Percentiles rank a stretch among this genome's conserved stretches.
phyloP scores from a whole-genome alignment of 2,113 vertebrate species.

The Sinocyclocheilus anshuiensis region DNA sequence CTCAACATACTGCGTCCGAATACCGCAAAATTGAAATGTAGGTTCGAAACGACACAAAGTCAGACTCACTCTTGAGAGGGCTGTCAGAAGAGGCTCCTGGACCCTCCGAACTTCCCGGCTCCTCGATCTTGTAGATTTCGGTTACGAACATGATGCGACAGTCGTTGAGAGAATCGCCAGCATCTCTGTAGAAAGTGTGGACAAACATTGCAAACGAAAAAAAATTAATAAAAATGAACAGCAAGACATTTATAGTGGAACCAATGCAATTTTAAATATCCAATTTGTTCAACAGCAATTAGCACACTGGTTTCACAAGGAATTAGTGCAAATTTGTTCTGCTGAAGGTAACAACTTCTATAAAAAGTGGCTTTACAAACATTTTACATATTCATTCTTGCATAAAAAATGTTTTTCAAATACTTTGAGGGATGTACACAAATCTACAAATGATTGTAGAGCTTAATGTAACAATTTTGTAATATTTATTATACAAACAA shows the following conservation, averaged over 20 bases:
- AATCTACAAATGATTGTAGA: not conserved
- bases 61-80: conserved; percentile 81
- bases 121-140: conserved; percentile 96
- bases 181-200: conserved; percentile 70
- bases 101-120: conserved; percentile 76
- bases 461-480: too few species aligned
- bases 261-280: not conserved
- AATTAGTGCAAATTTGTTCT: not conserved
- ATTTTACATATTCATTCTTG: not conserved
- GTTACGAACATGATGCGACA: conserved; percentile 91
- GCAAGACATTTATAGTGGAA: not conserved
- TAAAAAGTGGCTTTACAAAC: not conserved
- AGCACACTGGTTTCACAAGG: not conserved
- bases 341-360: not conserved
- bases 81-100: conserved; percentile 74
- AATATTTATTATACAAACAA: too few species aligned
- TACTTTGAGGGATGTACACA: not conserved
- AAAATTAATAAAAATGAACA: conserved; percentile 9
- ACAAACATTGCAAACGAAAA: not conserved
- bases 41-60: not conserved
- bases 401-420: not conserved
- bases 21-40: not conserved
- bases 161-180: conserved; percentile 86
- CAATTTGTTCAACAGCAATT: not conserved
- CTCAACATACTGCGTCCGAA: not conserved